Conservation (phyloP, 2,113 vertebrate species). For the Cygnus buccinator region DNA sequence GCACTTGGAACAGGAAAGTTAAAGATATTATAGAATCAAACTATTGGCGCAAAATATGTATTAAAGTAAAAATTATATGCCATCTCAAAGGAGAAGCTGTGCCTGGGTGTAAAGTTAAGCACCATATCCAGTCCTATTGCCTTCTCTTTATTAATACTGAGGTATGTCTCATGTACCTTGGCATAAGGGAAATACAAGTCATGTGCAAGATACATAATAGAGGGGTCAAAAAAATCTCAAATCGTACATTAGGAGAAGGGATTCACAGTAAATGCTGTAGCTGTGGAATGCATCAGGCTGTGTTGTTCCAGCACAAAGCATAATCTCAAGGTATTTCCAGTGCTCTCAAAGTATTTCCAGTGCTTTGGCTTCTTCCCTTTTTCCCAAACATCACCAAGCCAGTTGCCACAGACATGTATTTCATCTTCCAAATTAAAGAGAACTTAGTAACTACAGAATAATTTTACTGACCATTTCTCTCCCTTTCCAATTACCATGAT, state of each 20-base stretch:
- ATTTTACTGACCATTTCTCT: neutral
- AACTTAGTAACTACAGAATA: neutral
- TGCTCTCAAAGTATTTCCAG: neutral
- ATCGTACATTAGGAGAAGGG: neutral
- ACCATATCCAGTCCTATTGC: neutral
- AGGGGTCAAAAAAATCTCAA: neutral
- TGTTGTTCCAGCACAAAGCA: neutral
- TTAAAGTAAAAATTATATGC: neutral
- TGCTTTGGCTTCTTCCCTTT: neutral
- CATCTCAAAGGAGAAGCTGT: neutral
- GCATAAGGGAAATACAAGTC: neutral
- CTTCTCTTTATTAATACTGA: neutral
- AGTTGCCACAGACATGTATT: neutral
- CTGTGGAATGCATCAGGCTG: fast-evolving
- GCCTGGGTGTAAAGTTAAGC: neutral
- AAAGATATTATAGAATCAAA: neutral
- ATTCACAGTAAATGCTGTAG: neutral
- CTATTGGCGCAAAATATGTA: neutral
- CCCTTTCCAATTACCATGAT: neutral
- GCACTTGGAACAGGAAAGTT: neutral
- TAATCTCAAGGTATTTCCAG: neutral
- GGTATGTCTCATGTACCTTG: neutral
- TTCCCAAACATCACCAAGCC: neutral
- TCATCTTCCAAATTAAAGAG: neutral
- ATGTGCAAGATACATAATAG: neutral